Conservation (phyloP, 2,113 vertebrate species). For the Rhinolophus ferrumequinum region DNA sequence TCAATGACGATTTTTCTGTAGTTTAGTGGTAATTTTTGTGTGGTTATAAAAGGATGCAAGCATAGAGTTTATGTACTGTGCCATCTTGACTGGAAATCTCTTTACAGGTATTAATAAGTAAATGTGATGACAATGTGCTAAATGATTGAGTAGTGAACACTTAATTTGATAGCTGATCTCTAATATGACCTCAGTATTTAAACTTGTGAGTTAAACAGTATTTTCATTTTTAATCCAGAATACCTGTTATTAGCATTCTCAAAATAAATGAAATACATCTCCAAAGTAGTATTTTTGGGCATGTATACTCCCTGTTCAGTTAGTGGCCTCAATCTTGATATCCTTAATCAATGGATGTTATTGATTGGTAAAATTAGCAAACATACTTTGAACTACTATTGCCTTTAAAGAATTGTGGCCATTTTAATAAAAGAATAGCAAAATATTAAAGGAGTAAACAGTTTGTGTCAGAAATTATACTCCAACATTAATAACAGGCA, state of each 20-base stretch:
- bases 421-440: slow-evolving; percentile 34
- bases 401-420: not conserved
- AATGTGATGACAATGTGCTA: not conserved
- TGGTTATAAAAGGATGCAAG: no score
- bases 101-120: slow-evolving; percentile 10
- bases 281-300: not conserved
- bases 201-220: not conserved
- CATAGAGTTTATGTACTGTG: no score
- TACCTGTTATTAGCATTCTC: slow-evolving; percentile 1
- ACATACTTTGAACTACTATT: not conserved
- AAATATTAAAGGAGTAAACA: slow-evolving; percentile 30
- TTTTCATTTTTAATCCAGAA: slow-evolving; percentile 37
- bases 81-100: not conserved
- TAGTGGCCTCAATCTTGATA: not conserved
- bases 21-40: no score
- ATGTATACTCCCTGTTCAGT: not conserved
- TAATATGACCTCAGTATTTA: not conserved
- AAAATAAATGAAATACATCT: not conserved
- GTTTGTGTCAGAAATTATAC: not conserved
- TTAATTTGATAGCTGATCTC: not conserved
- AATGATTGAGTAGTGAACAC: not conserved
- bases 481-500: not conserved
- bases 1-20: no score
- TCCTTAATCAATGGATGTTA: not conserved
- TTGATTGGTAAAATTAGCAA: not conserved